Conservation (phyloP, 2,113 vertebrate genomes). For the Desmodus rotundus region DNA sequence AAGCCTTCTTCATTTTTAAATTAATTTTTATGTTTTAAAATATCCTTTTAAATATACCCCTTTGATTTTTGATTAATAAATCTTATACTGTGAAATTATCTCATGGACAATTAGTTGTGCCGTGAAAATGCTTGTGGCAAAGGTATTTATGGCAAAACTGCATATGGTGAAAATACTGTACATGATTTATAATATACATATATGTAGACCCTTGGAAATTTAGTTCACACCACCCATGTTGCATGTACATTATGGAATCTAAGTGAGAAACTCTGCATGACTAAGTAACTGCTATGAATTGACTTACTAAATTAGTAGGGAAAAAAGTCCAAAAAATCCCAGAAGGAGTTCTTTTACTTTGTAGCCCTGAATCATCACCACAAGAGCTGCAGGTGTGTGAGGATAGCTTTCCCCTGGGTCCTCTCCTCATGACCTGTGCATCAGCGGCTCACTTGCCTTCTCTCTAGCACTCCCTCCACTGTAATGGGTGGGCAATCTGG, state of each 20-base stretch:
- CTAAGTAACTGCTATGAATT: no score
- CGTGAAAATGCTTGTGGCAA: neutral
- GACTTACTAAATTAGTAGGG: no score
- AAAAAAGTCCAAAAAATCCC: no score
- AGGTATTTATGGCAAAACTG: neutral
- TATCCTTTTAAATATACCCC: neutral
- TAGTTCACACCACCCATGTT: no score
- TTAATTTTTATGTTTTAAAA: neutral
- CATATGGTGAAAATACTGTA: neutral
- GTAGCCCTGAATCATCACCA: no score
- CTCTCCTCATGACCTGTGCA: neutral
- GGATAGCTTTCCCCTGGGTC: accelerated
- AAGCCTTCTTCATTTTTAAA: neutral
- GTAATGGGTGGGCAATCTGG: accelerated
- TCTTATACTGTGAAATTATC: neutral
- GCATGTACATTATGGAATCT: neutral
- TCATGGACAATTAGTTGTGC: neutral
- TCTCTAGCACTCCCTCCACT: accelerated
- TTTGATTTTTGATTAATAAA: neutral
- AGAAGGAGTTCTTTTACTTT: neutral
- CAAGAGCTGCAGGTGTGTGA: accelerated
- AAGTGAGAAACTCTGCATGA: neutral
- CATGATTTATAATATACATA: neutral
- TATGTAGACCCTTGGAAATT: neutral
- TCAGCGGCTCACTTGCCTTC: neutral